Evolutionary conservation across 1,140 invertebrate genomes (phyloP).

Genomic region (Hylyphantes graminicola): DNA sequence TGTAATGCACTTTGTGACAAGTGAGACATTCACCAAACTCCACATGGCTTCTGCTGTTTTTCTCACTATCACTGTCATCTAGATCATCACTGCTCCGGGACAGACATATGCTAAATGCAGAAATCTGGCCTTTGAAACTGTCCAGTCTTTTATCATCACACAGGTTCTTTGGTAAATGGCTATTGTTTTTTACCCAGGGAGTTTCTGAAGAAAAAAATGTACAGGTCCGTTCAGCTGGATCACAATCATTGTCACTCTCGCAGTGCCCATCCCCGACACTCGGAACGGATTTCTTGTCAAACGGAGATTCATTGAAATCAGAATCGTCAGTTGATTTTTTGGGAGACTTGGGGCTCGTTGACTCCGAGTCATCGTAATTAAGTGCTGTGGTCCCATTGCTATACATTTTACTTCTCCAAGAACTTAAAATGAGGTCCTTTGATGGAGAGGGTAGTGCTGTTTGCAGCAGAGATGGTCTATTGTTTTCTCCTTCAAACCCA

Average conservation of each 20-base stretch:
- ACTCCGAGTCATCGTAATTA: conserved; percentile 51
- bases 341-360: conserved; percentile 55
- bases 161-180: conserved; percentile 9
- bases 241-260: conserved; percentile 58
- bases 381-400: conserved; percentile 47
- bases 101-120: conserved; percentile 52
- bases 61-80: conserved; percentile 21
- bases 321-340: conserved; percentile 60
- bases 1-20: conserved; percentile 57
- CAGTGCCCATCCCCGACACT: conserved; percentile 55
- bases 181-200: conserved; percentile 19
- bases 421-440: conserved; percentile 51
- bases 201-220: conserved; percentile 43
- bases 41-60: conserved; percentile 42
- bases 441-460: conserved; percentile 49
- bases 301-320: conserved; percentile 60
- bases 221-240: conserved; percentile 40
- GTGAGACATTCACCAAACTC: conserved; percentile 52
- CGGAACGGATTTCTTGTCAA: conserved; percentile 60
- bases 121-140: conserved; percentile 52
- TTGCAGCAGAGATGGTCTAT: conserved; percentile 55
- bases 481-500: conserved; percentile 61
- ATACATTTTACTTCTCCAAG: conserved; percentile 58
- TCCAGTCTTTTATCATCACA: conserved; percentile 48
- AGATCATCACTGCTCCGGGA: conserved; percentile 25